phyloP scores from a whole-genome alignment of 2,113 vertebrate species.

The Cathartes aura region DNA sequence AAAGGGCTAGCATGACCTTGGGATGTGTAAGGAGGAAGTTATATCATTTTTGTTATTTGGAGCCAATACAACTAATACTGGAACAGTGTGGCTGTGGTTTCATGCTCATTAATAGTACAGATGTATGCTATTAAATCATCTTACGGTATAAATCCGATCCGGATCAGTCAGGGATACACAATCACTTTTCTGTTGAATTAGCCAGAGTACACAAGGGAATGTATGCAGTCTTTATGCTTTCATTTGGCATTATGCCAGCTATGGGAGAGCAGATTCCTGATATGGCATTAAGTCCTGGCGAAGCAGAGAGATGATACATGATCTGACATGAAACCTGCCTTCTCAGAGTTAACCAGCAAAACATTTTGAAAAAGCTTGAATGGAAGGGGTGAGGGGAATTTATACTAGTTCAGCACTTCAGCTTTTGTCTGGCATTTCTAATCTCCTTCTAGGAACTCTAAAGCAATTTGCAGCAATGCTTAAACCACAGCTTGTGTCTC shows the following conservation, averaged over 20 bases:
- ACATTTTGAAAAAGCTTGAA: background rate
- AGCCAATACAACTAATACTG: background rate
- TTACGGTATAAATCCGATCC: background rate
- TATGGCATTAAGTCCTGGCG: background rate
- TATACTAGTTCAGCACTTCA: background rate
- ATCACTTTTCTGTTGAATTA: slow-evolving; percentile 34
- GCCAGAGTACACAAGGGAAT: background rate
- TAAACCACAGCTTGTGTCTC: background rate
- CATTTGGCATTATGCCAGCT: background rate
- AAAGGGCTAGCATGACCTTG: background rate
- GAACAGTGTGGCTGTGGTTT: background rate
- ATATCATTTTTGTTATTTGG: background rate
- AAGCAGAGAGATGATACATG: background rate
- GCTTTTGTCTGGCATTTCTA: background rate
- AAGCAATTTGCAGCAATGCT: background rate
- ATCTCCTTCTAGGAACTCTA: background rate
- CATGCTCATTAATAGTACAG: background rate
- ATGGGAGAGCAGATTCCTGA: background rate
- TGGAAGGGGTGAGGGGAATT: background rate
- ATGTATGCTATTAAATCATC: background rate
- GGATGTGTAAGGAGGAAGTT: background rate
- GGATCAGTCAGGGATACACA: background rate
- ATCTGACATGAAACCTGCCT: slow-evolving; percentile 10
- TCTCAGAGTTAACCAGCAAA: background rate
- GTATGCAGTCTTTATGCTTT: slow-evolving; percentile 25